Conservation (phyloP, 2,113 vertebrate genomes). For the Rana temporaria region DNA sequence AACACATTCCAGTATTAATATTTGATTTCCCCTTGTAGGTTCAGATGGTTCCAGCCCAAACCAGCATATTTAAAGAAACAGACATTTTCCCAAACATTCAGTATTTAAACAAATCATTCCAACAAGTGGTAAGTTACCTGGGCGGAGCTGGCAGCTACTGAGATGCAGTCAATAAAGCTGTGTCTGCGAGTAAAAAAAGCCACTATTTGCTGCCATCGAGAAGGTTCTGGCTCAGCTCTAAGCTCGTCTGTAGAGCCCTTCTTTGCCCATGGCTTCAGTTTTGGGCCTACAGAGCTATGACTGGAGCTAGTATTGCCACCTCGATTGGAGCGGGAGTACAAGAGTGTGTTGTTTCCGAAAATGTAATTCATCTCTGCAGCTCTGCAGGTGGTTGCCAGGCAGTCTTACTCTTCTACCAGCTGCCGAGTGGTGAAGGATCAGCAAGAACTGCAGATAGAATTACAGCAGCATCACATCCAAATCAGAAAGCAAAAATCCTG, state of each 20-base stretch:
- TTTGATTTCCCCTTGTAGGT: neutral
- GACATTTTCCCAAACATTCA: neutral
- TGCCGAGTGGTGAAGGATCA: slow-evolving; percentile 79
- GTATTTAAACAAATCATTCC: slow-evolving; percentile 55
- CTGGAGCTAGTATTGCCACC: slow-evolving; percentile 80
- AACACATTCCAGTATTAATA: neutral
- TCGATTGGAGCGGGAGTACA: slow-evolving; percentile 88
- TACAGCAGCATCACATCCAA: slow-evolving; percentile 81
- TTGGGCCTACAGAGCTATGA: slow-evolving; percentile 84
- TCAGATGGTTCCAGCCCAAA: neutral
- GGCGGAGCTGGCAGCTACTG: slow-evolving; percentile 80
- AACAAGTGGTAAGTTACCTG: slow-evolving; percentile 87
- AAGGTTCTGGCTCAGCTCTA: slow-evolving; percentile 79
- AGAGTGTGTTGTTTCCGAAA: slow-evolving; percentile 95
- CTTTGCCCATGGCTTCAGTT: slow-evolving; percentile 89
- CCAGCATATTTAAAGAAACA: neutral
- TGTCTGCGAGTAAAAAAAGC: slow-evolving; percentile 92
- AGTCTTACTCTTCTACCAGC: slow-evolving; percentile 81
- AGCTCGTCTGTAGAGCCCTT: slow-evolving; percentile 89
- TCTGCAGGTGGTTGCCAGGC: slow-evolving; percentile 83
- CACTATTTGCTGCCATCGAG: slow-evolving; percentile 94
- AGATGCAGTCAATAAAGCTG: slow-evolving; percentile 95
- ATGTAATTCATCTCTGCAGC: slow-evolving; percentile 97
- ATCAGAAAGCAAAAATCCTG: slow-evolving; percentile 72
- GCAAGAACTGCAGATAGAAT: slow-evolving; percentile 79